Percentiles rank a stretch among this genome's conserved stretches.
Evolutionary conservation across 2,113 vertebrate species (phyloP).

Genomic region (Lepus timidus): DNA sequence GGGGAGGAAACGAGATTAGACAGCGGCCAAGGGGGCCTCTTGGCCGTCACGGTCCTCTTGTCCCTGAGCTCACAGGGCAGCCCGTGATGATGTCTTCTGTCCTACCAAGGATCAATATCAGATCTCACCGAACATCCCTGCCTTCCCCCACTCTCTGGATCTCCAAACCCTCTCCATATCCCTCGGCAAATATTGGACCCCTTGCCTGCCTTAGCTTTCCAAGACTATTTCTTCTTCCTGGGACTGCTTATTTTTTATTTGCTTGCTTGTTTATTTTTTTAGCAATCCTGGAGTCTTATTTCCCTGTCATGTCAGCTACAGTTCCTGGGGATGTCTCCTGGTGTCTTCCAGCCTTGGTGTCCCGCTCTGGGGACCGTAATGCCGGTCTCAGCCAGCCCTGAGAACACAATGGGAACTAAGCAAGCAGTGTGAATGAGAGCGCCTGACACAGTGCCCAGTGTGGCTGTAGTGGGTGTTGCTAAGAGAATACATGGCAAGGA

Average conservation of each 20-base stretch:
- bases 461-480: neutral
- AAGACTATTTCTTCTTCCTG: neutral
- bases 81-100: neutral
- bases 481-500: neutral
- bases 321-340: neutral
- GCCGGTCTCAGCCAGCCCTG: neutral
- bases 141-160: rapidly evolving
- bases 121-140: neutral
- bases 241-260: too few relatives aligned
- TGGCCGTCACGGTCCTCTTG: conserved; percentile 33
- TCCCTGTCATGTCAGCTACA: neutral
- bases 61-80: neutral
- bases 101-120: conserved; percentile 64
- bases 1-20: conserved; percentile 70
- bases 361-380: neutral
- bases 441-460: neutral
- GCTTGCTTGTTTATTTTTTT: neutral
- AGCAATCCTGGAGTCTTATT: neutral
- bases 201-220: neutral
- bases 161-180: rapidly evolving
- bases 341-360: neutral
- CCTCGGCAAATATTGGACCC: neutral
- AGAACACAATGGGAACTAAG: neutral
- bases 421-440: neutral
- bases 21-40: conserved; percentile 10